A percentile compares a stretch with the other conserved stretches of the same genome.
These are phyloP conservation scores for Meteorus sp. DNA, from an alignment of 1,140 invertebrate genomes.

Conservation along the genomic window DNA sequence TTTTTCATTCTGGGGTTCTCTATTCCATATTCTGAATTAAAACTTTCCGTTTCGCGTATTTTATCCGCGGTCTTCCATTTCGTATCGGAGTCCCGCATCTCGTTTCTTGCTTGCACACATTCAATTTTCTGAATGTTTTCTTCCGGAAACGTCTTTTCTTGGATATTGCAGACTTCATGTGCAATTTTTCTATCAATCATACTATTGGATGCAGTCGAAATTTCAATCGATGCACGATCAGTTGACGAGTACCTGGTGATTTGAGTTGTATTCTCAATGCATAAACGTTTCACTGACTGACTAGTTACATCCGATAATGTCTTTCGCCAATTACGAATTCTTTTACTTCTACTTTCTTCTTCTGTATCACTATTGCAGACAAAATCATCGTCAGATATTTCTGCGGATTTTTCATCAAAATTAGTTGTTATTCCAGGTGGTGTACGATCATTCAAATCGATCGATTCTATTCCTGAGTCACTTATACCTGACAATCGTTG, in stretches of 20 bases:
- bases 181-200: too few species aligned
- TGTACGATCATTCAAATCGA: constrained; percentile 34
- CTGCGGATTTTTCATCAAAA: neutral
- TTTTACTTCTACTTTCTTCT: constrained; percentile 51
- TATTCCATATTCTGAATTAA: too few species aligned
- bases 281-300: constrained; percentile 28
- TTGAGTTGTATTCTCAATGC: neutral
- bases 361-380: constrained; percentile 70
- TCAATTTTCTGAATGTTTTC: too few species aligned
- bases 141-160: too few species aligned
- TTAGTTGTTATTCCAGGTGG: constrained; percentile 27
- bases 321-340: constrained; percentile 45
- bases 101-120: too few species aligned
- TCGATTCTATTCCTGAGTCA: constrained; percentile 45
- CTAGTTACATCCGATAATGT: constrained; percentile 25
- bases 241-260: neutral
- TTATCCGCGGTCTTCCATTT: too few species aligned
- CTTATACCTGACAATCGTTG: constrained; percentile 38
- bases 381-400: constrained; percentile 58
- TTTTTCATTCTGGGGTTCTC: constrained; percentile 3
- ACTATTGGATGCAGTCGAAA: too few species aligned
- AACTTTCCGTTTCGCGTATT: too few species aligned
- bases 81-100: too few species aligned
- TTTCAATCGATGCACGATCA: neutral
- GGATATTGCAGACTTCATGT: too few species aligned